These are phyloP conservation scores for Ianthella basta DNA, from an alignment of 37 sponge, comb jelly and placozoan species.

Conservation along the genomic window DNA sequence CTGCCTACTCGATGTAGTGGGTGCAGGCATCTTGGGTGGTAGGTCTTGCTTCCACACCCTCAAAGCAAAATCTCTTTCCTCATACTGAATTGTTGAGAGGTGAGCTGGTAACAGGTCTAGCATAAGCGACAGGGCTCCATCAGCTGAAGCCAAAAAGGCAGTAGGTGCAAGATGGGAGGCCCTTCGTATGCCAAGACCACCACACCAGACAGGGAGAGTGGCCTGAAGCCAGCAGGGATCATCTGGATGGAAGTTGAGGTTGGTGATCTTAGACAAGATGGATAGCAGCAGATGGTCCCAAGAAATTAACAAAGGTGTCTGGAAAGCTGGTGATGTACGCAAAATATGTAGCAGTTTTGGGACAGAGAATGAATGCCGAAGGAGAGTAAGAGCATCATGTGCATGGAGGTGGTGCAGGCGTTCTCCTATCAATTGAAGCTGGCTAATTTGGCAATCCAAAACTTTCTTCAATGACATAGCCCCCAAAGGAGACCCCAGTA, in stretches of 20 bases:
- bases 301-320: not conserved
- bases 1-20: conserved; percentile 17
- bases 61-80: not conserved
- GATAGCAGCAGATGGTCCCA: conserved; percentile 31
- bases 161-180: conserved; percentile 51
- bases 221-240: conserved; percentile 54
- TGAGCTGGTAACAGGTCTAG: conserved; percentile 18
- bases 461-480: not conserved
- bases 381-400: conserved; percentile 48
- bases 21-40: not conserved
- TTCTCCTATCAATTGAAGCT: conserved; percentile 7
- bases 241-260: conserved; percentile 19
- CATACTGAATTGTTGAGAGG: not conserved
- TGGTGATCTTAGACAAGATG: conserved; percentile 25
- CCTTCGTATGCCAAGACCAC: conserved; percentile 53
- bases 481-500: conserved; percentile 40
- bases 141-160: conserved; percentile 58
- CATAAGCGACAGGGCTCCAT: conserved; percentile 33
- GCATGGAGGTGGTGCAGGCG: conserved; percentile 23
- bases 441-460: not conserved
- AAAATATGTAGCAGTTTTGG: conserved; percentile 47
- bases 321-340: conserved; percentile 46
- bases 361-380: conserved; percentile 47
- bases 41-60: conserved; percentile 30
- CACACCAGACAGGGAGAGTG: conserved; percentile 44